These are phyloP conservation scores for Excalfactoria chinensis DNA, from an alignment of 2,113 vertebrate genomes.

Conservation along the genomic window DNA sequence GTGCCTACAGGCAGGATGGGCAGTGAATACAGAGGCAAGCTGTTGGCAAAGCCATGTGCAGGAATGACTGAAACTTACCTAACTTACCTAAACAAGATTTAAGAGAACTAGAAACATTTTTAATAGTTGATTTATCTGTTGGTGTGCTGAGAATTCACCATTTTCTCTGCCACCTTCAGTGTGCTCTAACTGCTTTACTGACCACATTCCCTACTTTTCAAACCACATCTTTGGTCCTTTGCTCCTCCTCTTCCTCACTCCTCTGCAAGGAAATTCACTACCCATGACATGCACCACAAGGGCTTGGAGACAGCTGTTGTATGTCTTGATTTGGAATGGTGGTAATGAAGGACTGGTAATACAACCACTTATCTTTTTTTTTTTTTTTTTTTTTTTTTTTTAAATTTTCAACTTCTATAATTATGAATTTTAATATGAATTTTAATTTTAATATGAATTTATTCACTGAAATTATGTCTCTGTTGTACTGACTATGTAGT, in stretches of 20 bases:
- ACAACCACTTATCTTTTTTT: background rate
- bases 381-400: background rate
- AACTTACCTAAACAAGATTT: background rate
- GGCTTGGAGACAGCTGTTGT: background rate
- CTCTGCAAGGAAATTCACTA: background rate
- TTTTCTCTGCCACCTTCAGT: background rate
- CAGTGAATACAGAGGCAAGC: background rate
- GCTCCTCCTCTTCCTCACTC: background rate
- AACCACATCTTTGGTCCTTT: background rate
- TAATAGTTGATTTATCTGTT: background rate
- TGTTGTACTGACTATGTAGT: background rate
- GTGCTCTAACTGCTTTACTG: background rate
- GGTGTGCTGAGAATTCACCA: background rate
- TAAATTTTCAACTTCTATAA: background rate
- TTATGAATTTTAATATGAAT: background rate
- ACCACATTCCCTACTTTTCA: background rate
- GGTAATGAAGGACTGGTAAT: background rate
- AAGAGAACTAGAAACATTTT: background rate
- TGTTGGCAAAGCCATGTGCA: background rate
- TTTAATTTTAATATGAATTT: background rate
- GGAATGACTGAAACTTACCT: background rate
- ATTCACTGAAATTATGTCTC: background rate
- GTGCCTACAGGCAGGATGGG: background rate
- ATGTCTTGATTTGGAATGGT: background rate
- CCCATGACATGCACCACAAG: background rate